phyloP scores from a whole-genome alignment of 2,113 vertebrate genomes.

The Lamprologus callipterus region DNA sequence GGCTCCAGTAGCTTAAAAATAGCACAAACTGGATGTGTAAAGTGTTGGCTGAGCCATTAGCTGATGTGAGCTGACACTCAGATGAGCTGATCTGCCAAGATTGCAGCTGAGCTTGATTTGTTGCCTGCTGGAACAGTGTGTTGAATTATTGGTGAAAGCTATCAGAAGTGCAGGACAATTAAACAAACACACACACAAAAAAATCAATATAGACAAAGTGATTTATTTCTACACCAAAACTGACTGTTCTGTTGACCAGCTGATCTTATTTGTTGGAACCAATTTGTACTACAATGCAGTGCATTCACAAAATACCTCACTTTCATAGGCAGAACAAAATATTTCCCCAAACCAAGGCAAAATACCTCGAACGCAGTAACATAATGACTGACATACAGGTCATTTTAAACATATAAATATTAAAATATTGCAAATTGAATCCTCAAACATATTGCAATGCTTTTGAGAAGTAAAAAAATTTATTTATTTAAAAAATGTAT shows the following conservation, averaged over 20 bases:
- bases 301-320: background rate
- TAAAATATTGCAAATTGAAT: background rate
- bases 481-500: background rate
- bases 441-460: background rate
- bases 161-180: background rate
- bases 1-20: background rate
- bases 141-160: background rate
- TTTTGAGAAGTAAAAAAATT: background rate
- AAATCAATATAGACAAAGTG: background rate
- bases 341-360: background rate
- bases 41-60: background rate
- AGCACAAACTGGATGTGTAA: background rate
- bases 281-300: background rate
- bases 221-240: background rate
- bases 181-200: background rate
- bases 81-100: background rate
- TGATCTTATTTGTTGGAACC: background rate
- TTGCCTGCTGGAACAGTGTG: background rate
- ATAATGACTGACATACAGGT: background rate
- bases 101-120: background rate
- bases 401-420: background rate
- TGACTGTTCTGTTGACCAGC: background rate
- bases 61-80: background rate
- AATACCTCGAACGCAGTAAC: rapidly evolving
- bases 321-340: background rate